Base-by-base conservation (phyloP, 2,888 invertebrate species). In the Taenaris catops region DNA sequence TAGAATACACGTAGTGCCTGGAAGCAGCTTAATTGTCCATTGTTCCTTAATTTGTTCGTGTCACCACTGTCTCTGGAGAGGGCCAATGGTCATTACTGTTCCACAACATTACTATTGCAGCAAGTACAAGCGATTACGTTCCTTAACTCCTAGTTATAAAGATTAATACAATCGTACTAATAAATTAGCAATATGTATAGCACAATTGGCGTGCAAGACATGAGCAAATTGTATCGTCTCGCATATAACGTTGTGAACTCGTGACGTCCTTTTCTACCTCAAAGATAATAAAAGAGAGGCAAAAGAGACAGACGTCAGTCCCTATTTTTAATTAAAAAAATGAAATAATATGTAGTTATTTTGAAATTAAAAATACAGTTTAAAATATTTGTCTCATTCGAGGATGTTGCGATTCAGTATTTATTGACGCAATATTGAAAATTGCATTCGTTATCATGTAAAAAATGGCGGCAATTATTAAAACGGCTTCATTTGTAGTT, bases 11-110 rank as follows among this genome's bases (percentile, higher is more conserved):
- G 48, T 51, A 40, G 34, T 39, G 42, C 42, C 46, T 41, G 39
- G 31, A 49, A 47, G 44, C 34, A 47, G 46, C 49, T 51, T 61
- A 64, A 64, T 63, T 57, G 56, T 53, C 55, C 49, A 65, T 64
- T 63, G 63, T 63, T 53, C 57, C 51, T 45, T 56, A 64, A 67
- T 66, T 64, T 63, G 64, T 65, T 58, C 59, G 49, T 55, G 63
- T 67, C 59, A 46, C 55, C 48, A 45, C 44, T 40, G 48, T 46
- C 52, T 49, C 48, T 47, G 37, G 46, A 49, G 55, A 48, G 53
- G 49, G 49, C 51, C 54, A 53, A 50, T 54, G 55, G 64, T 51
- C 60, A 62, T 64, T 64, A 62, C 32, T 28, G 26, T 21, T 3
- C 3, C 4, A 19, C 39, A 14, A 29, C 10, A 12, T 25, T 26